Evolutionary conservation across 2,797 vertebrate species (phyloP), one percentile per base, ranked within the genome.

Genomic region (Oryzias sinensis): DNA sequence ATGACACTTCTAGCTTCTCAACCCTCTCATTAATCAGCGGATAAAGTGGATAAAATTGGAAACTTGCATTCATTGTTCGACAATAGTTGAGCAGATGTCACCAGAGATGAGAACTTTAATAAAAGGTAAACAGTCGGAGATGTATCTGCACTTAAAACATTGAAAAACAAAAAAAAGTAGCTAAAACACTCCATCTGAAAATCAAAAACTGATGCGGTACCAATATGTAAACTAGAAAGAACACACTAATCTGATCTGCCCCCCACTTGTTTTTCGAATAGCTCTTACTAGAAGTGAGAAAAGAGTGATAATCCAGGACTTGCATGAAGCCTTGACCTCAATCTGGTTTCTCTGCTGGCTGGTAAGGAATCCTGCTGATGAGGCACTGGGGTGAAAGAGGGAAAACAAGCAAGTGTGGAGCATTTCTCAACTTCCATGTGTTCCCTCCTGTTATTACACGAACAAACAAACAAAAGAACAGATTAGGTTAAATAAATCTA

Each of bases 401-500:
- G 63, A 64, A 78, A 68, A 60, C 57, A 16, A 81, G 69, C 68
- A 17, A 57, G 76, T 84, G 77, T 49, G 73, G 70, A 87, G 79
- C 79, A 78, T 87, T 72, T 73, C 71, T 79, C 72, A 79, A 72
- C 77, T 79, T 79, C 80, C 68, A 8, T 37, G 33, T 37, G 3
- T 37, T 33, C 29, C 11, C 8, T 33, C 29, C 29, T 33, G 29
- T 33, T 8, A 8, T 33, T 33, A 3, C 8, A 11, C 29, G 29
- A 33, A 33, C 1, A 33, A 33, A 33, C 2, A 33, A 33, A 37
- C 3, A 37, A 6, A 27, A 11, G 2, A 27, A 13, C 33, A 37
- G 33, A 37, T 37, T 2, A 11, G 9, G 2, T 11, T 37, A 37
- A 37, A 37, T 37, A 37, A 13, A 37, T 37, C 11, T 7, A 27